Percentiles rank a stretch among this genome's conserved stretches.
phyloP scores from a whole-genome alignment of 2,113 vertebrate species.

The Cynoglossus semilaevis region DNA sequence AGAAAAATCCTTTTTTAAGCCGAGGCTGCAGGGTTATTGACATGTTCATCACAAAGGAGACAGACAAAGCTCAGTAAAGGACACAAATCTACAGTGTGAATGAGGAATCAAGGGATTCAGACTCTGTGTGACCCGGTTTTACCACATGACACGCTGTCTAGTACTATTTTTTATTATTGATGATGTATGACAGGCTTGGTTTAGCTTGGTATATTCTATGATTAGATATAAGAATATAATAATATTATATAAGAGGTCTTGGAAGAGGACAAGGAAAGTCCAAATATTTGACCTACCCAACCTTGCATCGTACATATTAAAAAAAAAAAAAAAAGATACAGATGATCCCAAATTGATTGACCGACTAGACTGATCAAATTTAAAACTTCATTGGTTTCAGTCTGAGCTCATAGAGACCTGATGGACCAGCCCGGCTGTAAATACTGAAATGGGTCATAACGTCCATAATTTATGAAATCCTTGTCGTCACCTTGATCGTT shows the following conservation, averaged over 20 bases:
- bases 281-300: too few relatives aligned
- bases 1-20: slow-evolving; percentile 38
- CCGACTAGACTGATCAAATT: too few relatives aligned
- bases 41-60: slow-evolving; percentile 6
- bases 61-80: slow-evolving; percentile 18
- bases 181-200: too few relatives aligned
- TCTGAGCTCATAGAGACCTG: background rate
- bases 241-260: too few relatives aligned
- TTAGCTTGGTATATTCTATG: too few relatives aligned
- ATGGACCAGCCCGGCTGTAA: background rate
- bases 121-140: slow-evolving; percentile 3
- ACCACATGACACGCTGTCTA: too few relatives aligned
- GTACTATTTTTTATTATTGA: too few relatives aligned
- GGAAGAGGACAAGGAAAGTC: too few relatives aligned
- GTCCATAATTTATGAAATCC: slow-evolving; percentile 32
- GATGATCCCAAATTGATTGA: too few relatives aligned
- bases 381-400: background rate
- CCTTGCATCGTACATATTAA: too few relatives aligned
- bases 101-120: slow-evolving; percentile 20
- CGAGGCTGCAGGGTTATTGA: slow-evolving; percentile 37
- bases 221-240: too few relatives aligned
- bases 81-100: slow-evolving; percentile 40
- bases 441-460: slow-evolving; percentile 13
- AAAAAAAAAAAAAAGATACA: too few relatives aligned
- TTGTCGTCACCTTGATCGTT: slow-evolving; percentile 31